Base-by-base conservation (phyloP, 2,113 vertebrate genomes). In the Cynocephalus volans region DNA sequence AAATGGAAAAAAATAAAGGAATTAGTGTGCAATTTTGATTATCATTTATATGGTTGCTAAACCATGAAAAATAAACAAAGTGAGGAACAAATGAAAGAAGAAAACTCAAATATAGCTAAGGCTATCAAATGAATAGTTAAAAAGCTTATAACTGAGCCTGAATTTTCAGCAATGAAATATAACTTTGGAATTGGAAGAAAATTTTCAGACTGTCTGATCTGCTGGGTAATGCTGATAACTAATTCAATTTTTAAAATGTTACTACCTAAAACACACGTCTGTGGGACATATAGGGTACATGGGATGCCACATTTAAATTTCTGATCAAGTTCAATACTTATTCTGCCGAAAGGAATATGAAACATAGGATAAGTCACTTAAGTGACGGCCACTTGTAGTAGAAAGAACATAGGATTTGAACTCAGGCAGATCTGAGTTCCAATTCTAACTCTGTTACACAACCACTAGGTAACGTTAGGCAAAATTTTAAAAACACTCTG, bases 1-100 rank as follows among this genome's bases (percentile, higher is more conserved):
- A 91, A 96, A 92, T 82, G n/a, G 13, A 82, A 95, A 95, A 95
- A 97, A 97, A 88, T 9, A 72, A 84, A 95, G 13, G 54, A 72
- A 1, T 26, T 88, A 83, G 21, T 82, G 23, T 69, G 13, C 1
- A 73, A 48, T 81, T 87, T 92, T 97, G 62, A 92, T 87, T 65
- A 93, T 64, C 19, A 13, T 89, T 95, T 75, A 79, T 75, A 36
- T 76, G 54, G 8, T 50, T 88, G 50, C 41, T 87, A 95, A 80
- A 81, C 21, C 52, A 81, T 75, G 75, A 94, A 87, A 36, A 83
- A 85, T 45, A 88, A 90, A 60, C 21, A 80, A 81, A 93, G 84
- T 5, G 21, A 62, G 19, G 28, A 92, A 85, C 28, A 92, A 80
- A 84, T 15, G 12, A 96, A 72, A 36, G 31, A 72, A 91, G 15